phyloP scores from a whole-genome alignment of 2,797 vertebrate genomes.

The Enoplosus armatus region DNA sequence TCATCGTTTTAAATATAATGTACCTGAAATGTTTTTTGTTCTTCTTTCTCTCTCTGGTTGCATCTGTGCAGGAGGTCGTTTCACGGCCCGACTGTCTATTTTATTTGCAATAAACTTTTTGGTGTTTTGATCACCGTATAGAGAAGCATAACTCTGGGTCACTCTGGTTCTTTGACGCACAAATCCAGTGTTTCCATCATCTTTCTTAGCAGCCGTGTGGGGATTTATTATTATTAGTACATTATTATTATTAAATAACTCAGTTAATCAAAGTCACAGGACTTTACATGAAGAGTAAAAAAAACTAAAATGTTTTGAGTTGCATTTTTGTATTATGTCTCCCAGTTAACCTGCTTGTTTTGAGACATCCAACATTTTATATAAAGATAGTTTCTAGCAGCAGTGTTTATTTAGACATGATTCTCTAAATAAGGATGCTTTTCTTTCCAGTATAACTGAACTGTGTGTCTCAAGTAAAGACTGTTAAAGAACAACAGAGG shows the following conservation, averaged over 20 bases:
- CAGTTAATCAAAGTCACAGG: not conserved
- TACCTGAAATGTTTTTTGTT: constrained; percentile 33
- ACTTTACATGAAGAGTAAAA: too few species aligned
- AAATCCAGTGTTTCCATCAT: not conserved
- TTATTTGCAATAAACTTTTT: constrained; percentile 84
- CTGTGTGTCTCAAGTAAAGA: not conserved
- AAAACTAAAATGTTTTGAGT: not conserved
- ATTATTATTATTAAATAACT: not conserved
- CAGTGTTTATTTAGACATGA: not conserved
- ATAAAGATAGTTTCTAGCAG: too few species aligned
- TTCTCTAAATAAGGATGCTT: too few species aligned
- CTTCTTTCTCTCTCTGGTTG: constrained; percentile 60
- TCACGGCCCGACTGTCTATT: constrained; percentile 57
- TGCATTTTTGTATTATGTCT: not conserved
- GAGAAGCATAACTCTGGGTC: constrained; percentile 63
- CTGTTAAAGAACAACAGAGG: not conserved
- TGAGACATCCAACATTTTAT: too few species aligned
- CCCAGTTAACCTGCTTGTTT: too few species aligned
- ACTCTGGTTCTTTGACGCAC: not conserved
- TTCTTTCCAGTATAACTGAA: not conserved
- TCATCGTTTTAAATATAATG: constrained; percentile 56
- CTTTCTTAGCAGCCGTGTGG: not conserved
- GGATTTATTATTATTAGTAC: not conserved
- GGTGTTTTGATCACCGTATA: constrained; percentile 78
- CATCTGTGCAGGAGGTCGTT: constrained; percentile 62